Conservation (phyloP, 2,888 invertebrate species). For the Leptopilina myrica region DNA sequence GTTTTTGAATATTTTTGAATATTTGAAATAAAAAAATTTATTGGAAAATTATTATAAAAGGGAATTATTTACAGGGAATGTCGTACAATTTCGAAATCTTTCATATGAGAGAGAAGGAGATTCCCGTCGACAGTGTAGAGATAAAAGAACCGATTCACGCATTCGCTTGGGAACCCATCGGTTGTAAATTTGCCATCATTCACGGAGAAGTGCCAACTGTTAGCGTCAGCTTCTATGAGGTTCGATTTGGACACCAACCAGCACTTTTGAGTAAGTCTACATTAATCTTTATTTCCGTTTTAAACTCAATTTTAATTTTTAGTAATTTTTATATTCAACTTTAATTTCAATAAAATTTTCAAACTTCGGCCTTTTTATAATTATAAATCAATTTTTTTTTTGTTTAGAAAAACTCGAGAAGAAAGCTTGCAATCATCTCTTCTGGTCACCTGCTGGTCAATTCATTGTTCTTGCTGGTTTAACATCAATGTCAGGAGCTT, state of each 20-base stretch:
- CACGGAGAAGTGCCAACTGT: slow-evolving; percentile 94
- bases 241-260: slow-evolving; percentile 93
- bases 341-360: too few relatives aligned
- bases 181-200: slow-evolving; percentile 97
- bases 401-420: slow-evolving; percentile 82
- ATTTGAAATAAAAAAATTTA: too few relatives aligned
- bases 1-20: too few relatives aligned
- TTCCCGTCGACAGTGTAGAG: slow-evolving; percentile 98
- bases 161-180: slow-evolving; percentile 99
- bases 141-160: slow-evolving; percentile 95
- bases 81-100: slow-evolving; percentile 99
- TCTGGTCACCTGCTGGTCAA: slow-evolving; percentile 98
- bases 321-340: too few relatives aligned
- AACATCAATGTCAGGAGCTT: slow-evolving; percentile 88
- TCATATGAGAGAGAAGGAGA: slow-evolving; percentile 97
- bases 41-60: slow-evolving; percentile 9
- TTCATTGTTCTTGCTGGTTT: slow-evolving; percentile 96
- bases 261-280: slow-evolving; percentile 87
- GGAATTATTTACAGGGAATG: slow-evolving; percentile 81
- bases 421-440: slow-evolving; percentile 92
- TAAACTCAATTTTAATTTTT: background rate
- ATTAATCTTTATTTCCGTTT: background rate
- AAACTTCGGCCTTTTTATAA: background rate
- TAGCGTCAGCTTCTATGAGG: slow-evolving; percentile 94
- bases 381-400: background rate